Conservation (phyloP, 2,113 vertebrate species). For the Bagarius yarrelli region DNA sequence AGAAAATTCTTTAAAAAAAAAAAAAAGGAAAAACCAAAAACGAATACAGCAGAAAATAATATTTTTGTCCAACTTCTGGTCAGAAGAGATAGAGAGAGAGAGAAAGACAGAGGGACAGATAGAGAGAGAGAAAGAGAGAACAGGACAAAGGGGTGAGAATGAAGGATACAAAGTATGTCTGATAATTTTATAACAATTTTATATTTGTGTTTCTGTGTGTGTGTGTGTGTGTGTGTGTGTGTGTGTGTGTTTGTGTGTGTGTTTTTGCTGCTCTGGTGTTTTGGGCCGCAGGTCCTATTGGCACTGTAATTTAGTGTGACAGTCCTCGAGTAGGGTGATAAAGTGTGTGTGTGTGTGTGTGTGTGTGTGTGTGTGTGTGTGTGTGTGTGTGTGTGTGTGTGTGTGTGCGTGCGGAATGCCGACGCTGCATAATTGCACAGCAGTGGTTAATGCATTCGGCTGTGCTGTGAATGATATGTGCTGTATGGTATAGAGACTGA, state of each 20-base stretch:
- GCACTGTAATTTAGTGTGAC: conserved; percentile 52
- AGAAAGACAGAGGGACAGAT: conserved; percentile 19
- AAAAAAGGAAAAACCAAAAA: too few species aligned
- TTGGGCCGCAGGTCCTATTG: conserved; percentile 46
- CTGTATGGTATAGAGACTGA: conserved; percentile 46
- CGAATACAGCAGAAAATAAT: too few species aligned
- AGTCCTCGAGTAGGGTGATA: conserved; percentile 50
- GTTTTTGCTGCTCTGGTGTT: conserved; percentile 24
- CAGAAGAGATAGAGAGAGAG: neutral
- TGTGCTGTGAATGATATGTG: conserved; percentile 50
- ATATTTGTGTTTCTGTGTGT: neutral
- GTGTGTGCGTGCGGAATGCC: conserved; percentile 38
- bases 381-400: conserved; percentile 19
- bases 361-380: conserved; percentile 44
- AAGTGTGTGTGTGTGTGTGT: conserved; percentile 45
- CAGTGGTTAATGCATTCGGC: conserved; percentile 53
- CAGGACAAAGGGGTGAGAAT: too few species aligned
- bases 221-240: conserved; percentile 14
- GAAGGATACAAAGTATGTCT: too few species aligned
- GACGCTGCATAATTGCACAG: conserved; percentile 52
- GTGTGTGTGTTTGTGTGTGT: conserved; percentile 23
- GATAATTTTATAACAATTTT: too few species aligned
- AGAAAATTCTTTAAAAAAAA: too few species aligned
- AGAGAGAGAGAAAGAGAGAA: conserved; percentile 4
- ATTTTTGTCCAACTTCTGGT: too few species aligned